A percentile compares a stretch with the other conserved stretches of the same genome.
Conservation (phyloP, 2,113 vertebrate species). For the Oxyura jamaicensis region DNA sequence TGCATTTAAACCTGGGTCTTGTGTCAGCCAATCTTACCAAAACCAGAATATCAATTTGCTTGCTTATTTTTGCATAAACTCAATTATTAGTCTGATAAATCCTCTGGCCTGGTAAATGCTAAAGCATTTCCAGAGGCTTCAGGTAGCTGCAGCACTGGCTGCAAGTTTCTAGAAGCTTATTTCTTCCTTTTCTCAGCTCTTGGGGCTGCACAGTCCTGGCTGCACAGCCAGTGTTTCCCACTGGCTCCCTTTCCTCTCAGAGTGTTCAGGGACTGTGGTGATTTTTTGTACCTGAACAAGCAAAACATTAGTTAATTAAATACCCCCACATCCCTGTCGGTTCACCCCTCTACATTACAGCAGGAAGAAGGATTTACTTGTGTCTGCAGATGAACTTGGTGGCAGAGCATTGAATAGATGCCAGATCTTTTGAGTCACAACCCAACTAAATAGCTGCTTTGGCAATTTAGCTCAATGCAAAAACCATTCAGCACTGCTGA, state of each 20-base stretch:
- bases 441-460: background rate
- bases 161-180: background rate
- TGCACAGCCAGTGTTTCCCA: background rate
- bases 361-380: background rate
- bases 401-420: background rate
- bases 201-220: accelerated
- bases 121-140: background rate
- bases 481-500: background rate
- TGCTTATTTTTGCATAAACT: background rate
- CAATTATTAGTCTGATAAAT: background rate
- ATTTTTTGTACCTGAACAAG: background rate
- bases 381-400: background rate
- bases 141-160: background rate
- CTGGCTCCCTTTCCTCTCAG: background rate
- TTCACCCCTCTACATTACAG: background rate
- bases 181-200: background rate
- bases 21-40: background rate
- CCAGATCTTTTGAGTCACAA: background rate
- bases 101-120: background rate
- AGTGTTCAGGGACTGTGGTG: background rate
- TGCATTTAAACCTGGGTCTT: background rate
- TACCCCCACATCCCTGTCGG: background rate
- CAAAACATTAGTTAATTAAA: background rate
- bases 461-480: background rate
- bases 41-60: background rate